Evolutionary conservation across 2,797 vertebrate species (phyloP).

Genomic region (Uromys caudimaculatus): DNA sequence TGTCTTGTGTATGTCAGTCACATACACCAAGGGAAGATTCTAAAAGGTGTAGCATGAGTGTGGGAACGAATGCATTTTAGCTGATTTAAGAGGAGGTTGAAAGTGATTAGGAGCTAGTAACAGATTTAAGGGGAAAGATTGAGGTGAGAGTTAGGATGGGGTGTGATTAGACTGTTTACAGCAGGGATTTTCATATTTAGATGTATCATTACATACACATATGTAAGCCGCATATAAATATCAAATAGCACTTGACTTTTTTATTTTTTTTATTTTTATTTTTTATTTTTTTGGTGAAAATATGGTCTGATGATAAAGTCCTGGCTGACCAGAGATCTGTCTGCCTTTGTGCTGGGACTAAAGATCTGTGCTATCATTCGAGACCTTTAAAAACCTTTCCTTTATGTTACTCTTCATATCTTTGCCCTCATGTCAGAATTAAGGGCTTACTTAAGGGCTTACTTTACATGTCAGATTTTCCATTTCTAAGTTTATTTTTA

Average conservation of each 20-base stretch:
- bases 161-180: slow-evolving; percentile 43
- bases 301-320: not conserved
- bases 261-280: slow-evolving; percentile 44
- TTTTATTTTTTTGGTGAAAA: not conserved
- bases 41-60: not conserved
- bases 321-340: not conserved
- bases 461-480: not conserved
- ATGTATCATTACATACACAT: slow-evolving; percentile 13
- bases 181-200: slow-evolving; percentile 53
- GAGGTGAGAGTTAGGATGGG: not conserved
- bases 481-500: not conserved
- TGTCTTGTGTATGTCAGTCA: not conserved
- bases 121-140: slow-evolving; percentile 32
- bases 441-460: not conserved
- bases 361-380: not conserved
- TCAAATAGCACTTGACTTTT: slow-evolving; percentile 82
- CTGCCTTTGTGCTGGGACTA: not conserved
- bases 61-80: not conserved
- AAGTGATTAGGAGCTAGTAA: slow-evolving; percentile 35
- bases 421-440: not conserved
- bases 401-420: not conserved
- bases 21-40: not conserved
- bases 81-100: not conserved
- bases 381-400: not conserved
- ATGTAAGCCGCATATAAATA: slow-evolving; percentile 80